phyloP scores from a whole-genome alignment of 1,140 invertebrate species.

The Tetramorium alpestre region DNA sequence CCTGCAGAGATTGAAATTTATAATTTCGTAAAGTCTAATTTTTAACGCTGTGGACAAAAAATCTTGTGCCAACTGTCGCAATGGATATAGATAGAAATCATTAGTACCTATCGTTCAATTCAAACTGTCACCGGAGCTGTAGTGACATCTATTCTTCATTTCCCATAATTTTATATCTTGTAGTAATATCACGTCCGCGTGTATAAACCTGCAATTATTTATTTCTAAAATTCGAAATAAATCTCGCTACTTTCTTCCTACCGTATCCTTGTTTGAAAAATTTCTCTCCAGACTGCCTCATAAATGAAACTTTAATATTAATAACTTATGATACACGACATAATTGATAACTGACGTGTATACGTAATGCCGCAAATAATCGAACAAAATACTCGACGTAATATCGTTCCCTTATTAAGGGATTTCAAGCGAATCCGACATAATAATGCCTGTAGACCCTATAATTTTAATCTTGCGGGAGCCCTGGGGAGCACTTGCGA shows the following conservation, averaged over 20 bases:
- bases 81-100: neutral
- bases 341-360: conserved; percentile 32
- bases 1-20: neutral
- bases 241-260: neutral
- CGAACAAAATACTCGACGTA: conserved; percentile 24
- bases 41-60: neutral
- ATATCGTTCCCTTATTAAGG: conserved; percentile 28
- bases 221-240: conserved; percentile 37
- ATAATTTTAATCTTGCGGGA: conserved; percentile 13
- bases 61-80: neutral
- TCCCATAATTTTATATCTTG: neutral
- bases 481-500: neutral
- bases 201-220: neutral
- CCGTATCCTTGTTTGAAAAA: neutral
- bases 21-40: conserved; percentile 10
- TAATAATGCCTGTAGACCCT: conserved; percentile 30
- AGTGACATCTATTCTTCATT: no score
- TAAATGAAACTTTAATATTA: conserved; percentile 22
- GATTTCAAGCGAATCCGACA: conserved; percentile 23
- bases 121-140: neutral
- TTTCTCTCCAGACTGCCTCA: neutral
- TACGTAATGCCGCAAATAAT: conserved; percentile 18
- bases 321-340: neutral
- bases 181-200: neutral
- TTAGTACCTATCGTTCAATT: neutral